Base-by-base conservation (phyloP, 64 coral and sea anemone species). In the Montipora foliosa region DNA sequence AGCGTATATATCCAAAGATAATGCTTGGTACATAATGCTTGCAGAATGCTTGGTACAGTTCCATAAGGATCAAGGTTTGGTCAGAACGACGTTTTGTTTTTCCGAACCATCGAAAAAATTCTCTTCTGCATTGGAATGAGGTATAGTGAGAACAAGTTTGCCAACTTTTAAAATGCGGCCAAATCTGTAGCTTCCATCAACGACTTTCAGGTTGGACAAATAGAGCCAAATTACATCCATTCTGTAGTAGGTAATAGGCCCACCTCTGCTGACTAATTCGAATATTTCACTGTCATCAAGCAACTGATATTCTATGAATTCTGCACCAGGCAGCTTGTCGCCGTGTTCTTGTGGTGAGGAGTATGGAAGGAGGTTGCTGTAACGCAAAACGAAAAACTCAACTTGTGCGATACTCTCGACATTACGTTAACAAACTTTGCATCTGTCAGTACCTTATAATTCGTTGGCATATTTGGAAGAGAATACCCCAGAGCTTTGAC, bases 161-260 rank as follows among this genome's bases (percentile, higher is more conserved):
- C 62, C 89, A 61, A 91, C 52, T 59, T 81, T 91, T 49, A 78
- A 95, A 73, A 95, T 66, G 22, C n/a, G 14, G 69, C 74, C 46
- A 91, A 95, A 91, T 87, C 94, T 83, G 24, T 78, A 64, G 16
- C 73, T 84, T 19, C 93, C 78, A 94, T 94, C 69, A 72, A 80
- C 62, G 57, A 60, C 74, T 82, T 88, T 81, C 76, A 90, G 25
- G 47, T 84, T 92, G 17, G 8, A 7, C 19, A 95, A 57, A 66
- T 95, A 64, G 72, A 79, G 82, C 88, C 88, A 95, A 75, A 95
- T 51, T 66, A 95, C 66, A 88, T 82, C 86, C 79, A 89, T 94
- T 71, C 69, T 80, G 86, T 94, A 66, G 67, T 61, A 89, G 86
- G 85, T 83, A 55, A 55, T 2, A 77, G 57, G 76, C 66, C 89